Evolutionary conservation across 2,113 vertebrate species (phyloP).

Genomic region (Melanocharis versteri): DNA sequence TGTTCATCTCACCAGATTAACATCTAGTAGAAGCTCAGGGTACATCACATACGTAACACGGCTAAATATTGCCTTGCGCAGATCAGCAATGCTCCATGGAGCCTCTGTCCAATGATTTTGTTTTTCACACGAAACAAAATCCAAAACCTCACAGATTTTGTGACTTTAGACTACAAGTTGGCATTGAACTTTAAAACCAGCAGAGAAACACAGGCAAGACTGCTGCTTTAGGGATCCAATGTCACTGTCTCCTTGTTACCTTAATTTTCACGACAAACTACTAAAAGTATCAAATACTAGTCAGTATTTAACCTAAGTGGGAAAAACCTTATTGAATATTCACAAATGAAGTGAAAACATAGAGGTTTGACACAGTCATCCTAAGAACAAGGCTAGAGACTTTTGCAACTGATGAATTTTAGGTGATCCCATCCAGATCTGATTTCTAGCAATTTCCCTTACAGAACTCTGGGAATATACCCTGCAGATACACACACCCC

Average conservation of each 20-base stretch:
- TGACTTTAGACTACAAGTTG: background rate
- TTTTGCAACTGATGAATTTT: background rate
- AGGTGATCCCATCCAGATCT: background rate
- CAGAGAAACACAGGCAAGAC: background rate
- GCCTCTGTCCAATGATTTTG: background rate
- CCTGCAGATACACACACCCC: fast-evolving
- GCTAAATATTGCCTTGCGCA: background rate
- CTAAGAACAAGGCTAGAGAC: background rate
- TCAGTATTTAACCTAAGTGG: background rate
- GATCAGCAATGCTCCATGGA: background rate
- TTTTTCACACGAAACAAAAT: background rate
- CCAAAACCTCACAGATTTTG: background rate
- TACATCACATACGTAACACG: background rate
- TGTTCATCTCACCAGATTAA: background rate
- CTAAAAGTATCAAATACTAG: background rate
- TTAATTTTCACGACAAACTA: background rate
- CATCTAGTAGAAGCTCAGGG: background rate
- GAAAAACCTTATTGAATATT: background rate
- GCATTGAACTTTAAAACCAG: background rate
- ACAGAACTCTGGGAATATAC: background rate
- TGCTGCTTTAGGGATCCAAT: background rate
- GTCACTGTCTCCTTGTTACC: background rate
- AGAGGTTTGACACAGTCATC: background rate
- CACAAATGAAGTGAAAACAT: background rate
- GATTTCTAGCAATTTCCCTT: background rate